Base-by-base conservation (phyloP, 2,797 vertebrate species). In the Arctocebus calabarensis region DNA sequence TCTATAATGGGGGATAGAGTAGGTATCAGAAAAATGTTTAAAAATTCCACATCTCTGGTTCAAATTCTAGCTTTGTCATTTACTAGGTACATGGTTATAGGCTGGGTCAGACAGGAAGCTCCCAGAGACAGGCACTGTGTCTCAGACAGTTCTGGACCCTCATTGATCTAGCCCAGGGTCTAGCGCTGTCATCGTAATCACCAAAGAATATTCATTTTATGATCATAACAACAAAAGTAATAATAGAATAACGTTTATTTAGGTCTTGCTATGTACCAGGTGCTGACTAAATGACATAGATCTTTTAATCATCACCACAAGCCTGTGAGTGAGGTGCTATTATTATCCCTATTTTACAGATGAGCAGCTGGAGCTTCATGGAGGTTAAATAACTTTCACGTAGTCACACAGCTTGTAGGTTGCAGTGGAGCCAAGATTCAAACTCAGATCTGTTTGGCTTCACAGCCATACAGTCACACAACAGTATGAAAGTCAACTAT, bases 1-100 rank as follows among this genome's bases (percentile, higher is more conserved):
- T 17, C 59, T 78, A 40, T 25, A 73, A 43, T 2, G 55, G 8
- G 64, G 37, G 61, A 84, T 48, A 59, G 4, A 55, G 27, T 11
- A 81, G 64, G 73, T 74, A 73, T 81, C 1, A 82, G 88, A 71
- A 93, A 78, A 79, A 8, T 57, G 17, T 59, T 77, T 86, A 61
- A 27, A 95, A 85, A 77, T 88, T 94, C 59, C 43, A 57, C 59
- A 81, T n/a, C 77, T 59, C 66, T 81, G 23, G n/a, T 32, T 95
- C 66, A 93, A 55, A 61, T 66, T 37, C 22, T 7, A 83, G 37
- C 20, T 86, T 57, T 88, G 48, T 90, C 59, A 83, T 71, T 96
- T 64, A 77, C 29, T 87, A 86, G 70, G 20, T 84, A 11, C 10
- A 11, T 25, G n/a, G 10, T 61, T 88, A 3, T 23, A 37, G 55